Conservation (phyloP, 37 sponge, comb jelly and placozoan genomes). For the Lycopodina hypogea region DNA sequence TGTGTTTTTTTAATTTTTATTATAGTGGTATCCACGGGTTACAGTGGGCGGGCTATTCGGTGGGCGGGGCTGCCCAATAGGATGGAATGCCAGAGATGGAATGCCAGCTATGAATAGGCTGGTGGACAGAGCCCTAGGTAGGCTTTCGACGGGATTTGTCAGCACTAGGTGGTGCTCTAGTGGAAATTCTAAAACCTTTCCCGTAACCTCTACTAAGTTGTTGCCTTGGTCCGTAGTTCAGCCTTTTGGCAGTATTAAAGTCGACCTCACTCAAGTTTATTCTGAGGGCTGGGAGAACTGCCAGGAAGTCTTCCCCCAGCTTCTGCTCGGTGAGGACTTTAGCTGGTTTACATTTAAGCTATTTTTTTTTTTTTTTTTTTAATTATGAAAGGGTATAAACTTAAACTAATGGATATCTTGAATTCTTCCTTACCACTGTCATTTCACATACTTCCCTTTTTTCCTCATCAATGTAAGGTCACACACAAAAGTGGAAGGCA, state of each 20-base stretch:
- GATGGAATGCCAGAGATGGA: not conserved
- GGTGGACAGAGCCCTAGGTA: not conserved
- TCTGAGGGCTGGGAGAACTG: constrained; percentile 13
- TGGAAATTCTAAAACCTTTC: not conserved
- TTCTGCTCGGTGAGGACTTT: not conserved
- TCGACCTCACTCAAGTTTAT: constrained; percentile 20
- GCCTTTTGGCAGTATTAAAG: constrained; percentile 34
- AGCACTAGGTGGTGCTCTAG: constrained; percentile 5
- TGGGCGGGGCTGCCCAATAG: constrained; percentile 3
- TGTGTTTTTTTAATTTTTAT: not conserved
- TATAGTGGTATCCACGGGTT: constrained; percentile 19
- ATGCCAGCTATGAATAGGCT: not conserved
- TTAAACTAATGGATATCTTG: too few relatives aligned
- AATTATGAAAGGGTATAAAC: too few relatives aligned
- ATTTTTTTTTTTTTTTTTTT: not conserved
- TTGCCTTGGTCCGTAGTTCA: constrained; percentile 16
- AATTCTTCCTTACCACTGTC: not conserved
- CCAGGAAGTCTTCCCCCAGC: constrained; percentile 1
- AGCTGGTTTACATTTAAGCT: not conserved
- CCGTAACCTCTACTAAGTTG: not conserved
- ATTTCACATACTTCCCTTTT: not conserved
- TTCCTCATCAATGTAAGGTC: constrained; percentile 51
- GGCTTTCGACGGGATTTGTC: not conserved
- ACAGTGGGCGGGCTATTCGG: too few relatives aligned
- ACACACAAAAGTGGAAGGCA: constrained; percentile 44